phyloP scores from a whole-genome alignment of 2,797 vertebrate species.

The Nannoperca obscura region DNA sequence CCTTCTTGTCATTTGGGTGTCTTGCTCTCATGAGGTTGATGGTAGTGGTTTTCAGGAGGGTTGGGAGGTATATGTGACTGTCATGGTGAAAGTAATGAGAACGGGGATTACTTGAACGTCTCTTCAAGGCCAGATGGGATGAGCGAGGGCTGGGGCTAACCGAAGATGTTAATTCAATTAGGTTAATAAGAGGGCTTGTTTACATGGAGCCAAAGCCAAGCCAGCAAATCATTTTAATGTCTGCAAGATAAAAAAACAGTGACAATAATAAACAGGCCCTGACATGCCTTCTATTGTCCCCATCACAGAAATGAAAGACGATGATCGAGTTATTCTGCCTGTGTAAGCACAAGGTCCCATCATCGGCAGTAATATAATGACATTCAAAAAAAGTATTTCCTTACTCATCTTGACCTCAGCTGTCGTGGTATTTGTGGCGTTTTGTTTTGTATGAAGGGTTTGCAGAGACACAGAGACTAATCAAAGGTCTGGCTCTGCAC shows the following conservation, averaged over 20 bases:
- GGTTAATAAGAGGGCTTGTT: slow-evolving; percentile 38
- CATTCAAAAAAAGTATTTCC: not conserved
- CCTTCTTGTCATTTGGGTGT: not conserved
- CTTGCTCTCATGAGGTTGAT: not conserved
- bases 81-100: not conserved
- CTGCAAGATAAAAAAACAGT: not conserved
- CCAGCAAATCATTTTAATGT: slow-evolving; percentile 37
- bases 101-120: not conserved
- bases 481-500: slow-evolving; percentile 39
- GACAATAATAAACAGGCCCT: not conserved
- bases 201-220: slow-evolving; percentile 25
- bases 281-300: not conserved
- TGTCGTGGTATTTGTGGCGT: not conserved
- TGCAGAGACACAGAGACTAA: slow-evolving; percentile 35
- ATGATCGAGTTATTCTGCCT: not conserved
- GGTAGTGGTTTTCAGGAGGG: not conserved
- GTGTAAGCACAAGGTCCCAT: not conserved
- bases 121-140: slow-evolving; percentile 39
- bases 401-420: not conserved
- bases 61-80: not conserved
- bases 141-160: slow-evolving; percentile 5
- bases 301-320: not conserved
- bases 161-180: slow-evolving; percentile 39
- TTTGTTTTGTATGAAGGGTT: not conserved
- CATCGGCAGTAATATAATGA: too few relatives aligned